Conservation (phyloP, 2,797 vertebrate species). For the Enteromius viviparus region DNA sequence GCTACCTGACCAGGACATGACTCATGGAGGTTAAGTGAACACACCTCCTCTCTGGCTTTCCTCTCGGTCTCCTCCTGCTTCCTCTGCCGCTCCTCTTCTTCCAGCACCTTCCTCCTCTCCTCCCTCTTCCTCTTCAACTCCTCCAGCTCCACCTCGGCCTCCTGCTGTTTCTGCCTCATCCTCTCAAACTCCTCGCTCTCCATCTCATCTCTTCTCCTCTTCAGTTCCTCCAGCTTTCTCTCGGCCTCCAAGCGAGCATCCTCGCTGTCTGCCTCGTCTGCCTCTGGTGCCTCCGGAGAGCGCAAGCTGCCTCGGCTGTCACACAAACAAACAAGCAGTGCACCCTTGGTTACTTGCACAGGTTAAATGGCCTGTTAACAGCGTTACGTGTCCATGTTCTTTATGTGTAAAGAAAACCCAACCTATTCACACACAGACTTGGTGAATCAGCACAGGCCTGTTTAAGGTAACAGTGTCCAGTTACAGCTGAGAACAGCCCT, state of each 20-base stretch:
- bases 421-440: constrained; percentile 56
- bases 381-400: constrained; percentile 39
- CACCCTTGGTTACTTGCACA: not conserved
- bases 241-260: constrained; percentile 83
- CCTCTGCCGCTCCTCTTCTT: constrained; percentile 90
- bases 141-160: constrained; percentile 89
- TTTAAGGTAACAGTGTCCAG: constrained; percentile 65
- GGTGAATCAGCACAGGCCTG: constrained; percentile 44
- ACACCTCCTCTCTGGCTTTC: constrained; percentile 89
- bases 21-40: constrained; percentile 13
- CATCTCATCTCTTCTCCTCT: constrained; percentile 86
- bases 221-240: constrained; percentile 89
- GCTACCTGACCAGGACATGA: constrained; percentile 14
- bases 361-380: not conserved
- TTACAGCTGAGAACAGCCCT: constrained; percentile 58
- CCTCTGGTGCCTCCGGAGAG: constrained; percentile 66
- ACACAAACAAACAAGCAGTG: constrained; percentile 22
- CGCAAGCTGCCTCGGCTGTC: constrained; percentile 79
- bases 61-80: constrained; percentile 89
- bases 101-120: constrained; percentile 90
- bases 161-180: constrained; percentile 93
- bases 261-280: constrained; percentile 72
- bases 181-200: constrained; percentile 92
- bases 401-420: constrained; percentile 21
- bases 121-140: constrained; percentile 93